Evolutionary conservation across 2,888 invertebrate genomes (phyloP).

Genomic region (Tholera decimalis): DNA sequence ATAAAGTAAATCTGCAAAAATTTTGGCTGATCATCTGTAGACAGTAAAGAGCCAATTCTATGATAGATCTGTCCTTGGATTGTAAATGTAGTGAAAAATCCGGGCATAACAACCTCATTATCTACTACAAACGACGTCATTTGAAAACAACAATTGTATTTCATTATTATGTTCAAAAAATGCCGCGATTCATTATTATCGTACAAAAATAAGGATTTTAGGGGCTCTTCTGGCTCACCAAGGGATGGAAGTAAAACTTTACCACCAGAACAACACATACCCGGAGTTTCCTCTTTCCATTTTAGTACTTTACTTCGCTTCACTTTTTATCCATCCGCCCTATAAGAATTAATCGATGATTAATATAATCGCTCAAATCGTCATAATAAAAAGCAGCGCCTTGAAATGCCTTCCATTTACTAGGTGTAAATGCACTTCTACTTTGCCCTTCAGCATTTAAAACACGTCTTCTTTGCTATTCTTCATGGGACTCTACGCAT

Average conservation of each 20-base stretch:
- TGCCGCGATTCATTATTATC: background rate
- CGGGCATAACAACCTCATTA: background rate
- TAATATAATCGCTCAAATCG: too few relatives aligned
- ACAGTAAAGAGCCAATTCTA: background rate
- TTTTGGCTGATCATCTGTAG: background rate
- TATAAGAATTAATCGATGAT: too few relatives aligned
- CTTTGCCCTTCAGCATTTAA: too few relatives aligned
- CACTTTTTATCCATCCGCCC: background rate
- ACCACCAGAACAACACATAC: background rate
- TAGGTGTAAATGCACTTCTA: too few relatives aligned
- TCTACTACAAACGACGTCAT: background rate
- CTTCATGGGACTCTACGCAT: too few relatives aligned
- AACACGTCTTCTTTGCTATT: too few relatives aligned
- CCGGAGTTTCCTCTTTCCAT: background rate
- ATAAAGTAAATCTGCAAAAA: background rate
- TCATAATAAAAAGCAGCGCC: too few relatives aligned
- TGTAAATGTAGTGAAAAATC: background rate
- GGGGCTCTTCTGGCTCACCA: background rate
- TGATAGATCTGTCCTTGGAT: background rate
- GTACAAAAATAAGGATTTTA: background rate
- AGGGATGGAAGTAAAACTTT: background rate
- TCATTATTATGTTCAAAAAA: background rate
- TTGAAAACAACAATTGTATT: background rate
- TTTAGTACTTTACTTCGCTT: background rate
- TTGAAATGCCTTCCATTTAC: too few relatives aligned